These are phyloP conservation scores for Otolemur garnettii DNA, from an alignment of 2,113 vertebrate species.

Conservation along the genomic window DNA sequence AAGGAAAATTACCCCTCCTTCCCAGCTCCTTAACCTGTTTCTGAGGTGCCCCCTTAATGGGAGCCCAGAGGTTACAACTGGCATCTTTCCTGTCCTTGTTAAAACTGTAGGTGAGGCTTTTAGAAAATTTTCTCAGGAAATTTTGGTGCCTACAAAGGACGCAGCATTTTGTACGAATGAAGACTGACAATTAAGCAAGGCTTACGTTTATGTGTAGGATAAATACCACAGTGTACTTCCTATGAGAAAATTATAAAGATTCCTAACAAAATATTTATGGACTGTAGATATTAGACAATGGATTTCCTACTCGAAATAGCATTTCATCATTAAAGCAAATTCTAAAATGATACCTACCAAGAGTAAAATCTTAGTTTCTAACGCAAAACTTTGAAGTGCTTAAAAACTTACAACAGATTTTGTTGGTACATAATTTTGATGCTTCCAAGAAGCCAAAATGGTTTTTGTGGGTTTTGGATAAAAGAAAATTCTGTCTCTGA, in stretches of 20 bases:
- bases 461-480: not conserved
- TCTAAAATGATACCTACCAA: fast-evolving
- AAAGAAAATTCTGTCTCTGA: not conserved
- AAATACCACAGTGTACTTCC: not conserved
- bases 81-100: not conserved
- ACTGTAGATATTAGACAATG: not conserved
- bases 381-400: fast-evolving
- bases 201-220: not conserved
- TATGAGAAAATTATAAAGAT: not conserved
- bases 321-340: fast-evolving
- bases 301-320: not conserved
- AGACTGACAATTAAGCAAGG: not conserved
- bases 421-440: too few species aligned
- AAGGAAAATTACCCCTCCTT: constrained; percentile 71
- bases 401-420: not conserved
- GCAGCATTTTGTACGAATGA: not conserved
- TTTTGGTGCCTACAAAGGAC: not conserved
- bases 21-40: not conserved
- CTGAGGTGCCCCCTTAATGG: not conserved
- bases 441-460: not conserved
- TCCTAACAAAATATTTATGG: not conserved
- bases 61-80: not conserved
- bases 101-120: not conserved
- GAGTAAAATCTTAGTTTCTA: not conserved
- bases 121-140: not conserved